phyloP scores from a whole-genome alignment of 2,888 invertebrate genomes.

The Drosophila pseudotakahashii region DNA sequence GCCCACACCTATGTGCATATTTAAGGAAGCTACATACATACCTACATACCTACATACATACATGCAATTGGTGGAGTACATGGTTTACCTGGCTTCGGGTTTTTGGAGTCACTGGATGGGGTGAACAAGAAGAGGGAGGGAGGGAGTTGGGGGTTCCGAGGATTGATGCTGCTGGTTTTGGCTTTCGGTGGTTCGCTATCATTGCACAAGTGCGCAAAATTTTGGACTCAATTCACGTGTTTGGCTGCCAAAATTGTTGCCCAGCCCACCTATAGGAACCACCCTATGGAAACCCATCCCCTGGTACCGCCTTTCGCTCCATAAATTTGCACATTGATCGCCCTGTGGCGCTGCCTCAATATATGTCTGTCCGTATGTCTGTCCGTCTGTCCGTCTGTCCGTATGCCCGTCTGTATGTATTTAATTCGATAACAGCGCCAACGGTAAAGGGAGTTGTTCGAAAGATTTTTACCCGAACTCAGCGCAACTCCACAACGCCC shows the following conservation, averaged over 20 bases:
- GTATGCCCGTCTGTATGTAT: slow-evolving; percentile 58
- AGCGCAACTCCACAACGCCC: slow-evolving; percentile 19
- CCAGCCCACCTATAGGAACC: neutral
- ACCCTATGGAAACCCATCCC: neutral
- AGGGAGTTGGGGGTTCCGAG: slow-evolving; percentile 9
- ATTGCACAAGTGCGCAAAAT: slow-evolving; percentile 80
- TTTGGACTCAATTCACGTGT: slow-evolving; percentile 82
- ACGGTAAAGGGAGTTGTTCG: slow-evolving; percentile 37
- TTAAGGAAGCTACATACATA: slow-evolving; percentile 10
- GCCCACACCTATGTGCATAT: slow-evolving; percentile 39
- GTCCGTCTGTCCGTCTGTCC: neutral
- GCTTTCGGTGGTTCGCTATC: slow-evolving; percentile 59
- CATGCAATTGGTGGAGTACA: slow-evolving; percentile 42
- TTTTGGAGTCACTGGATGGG: slow-evolving; percentile 8
- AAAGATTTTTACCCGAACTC: slow-evolving; percentile 70
- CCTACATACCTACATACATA: slow-evolving; percentile 17
- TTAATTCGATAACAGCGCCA: slow-evolving; percentile 70
- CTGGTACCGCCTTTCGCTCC: slow-evolving; percentile 61
- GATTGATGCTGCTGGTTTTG: slow-evolving; percentile 41
- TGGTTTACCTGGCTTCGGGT: slow-evolving; percentile 57
- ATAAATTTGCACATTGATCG: slow-evolving; percentile 78
- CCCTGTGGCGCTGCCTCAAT: slow-evolving; percentile 50
- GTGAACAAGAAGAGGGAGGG: too few species aligned
- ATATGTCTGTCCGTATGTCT: neutral
- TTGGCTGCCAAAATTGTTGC: slow-evolving; percentile 81